These are phyloP conservation scores for Salvelinus fontinalis DNA, from an alignment of 2,113 vertebrate species.

Conservation along the genomic window DNA sequence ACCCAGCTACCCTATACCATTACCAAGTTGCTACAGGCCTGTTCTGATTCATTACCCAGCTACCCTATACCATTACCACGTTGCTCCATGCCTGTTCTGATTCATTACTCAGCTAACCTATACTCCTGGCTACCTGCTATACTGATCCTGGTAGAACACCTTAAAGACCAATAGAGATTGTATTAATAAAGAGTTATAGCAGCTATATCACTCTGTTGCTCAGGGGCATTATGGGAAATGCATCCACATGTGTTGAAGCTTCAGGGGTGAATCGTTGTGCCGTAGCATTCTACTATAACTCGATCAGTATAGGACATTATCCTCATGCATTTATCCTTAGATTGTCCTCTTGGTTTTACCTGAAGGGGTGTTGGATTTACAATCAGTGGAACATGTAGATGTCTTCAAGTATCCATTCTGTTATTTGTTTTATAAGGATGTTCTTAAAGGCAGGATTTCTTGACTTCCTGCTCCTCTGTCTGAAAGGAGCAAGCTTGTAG, in stretches of 20 bases:
- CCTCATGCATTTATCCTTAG: slow-evolving; percentile 1
- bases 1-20: too few relatives aligned
- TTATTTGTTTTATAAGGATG: slow-evolving; percentile 6
- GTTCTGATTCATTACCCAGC: too few relatives aligned
- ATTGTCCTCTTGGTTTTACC: slow-evolving; percentile 7
- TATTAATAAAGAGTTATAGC: neutral
- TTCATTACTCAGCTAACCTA: too few relatives aligned
- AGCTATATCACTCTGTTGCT: neutral
- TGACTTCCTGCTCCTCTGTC: neutral
- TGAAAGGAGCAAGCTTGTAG: neutral
- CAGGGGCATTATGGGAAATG: slow-evolving; percentile 1
- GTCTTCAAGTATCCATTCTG: slow-evolving; percentile 8
- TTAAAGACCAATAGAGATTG: too few relatives aligned
- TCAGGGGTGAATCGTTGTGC: neutral
- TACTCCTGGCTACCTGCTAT: too few relatives aligned
- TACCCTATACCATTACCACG: too few relatives aligned
- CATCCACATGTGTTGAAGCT: neutral
- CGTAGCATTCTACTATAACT: neutral
- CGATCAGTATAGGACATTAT: slow-evolving; percentile 19
- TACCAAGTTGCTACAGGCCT: too few relatives aligned
- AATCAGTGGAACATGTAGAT: slow-evolving; percentile 23
- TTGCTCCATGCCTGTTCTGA: too few relatives aligned
- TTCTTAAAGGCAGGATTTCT: slow-evolving; percentile 19
- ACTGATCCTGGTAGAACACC: too few relatives aligned
- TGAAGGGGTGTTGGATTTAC: slow-evolving; percentile 23